These are phyloP conservation scores for Desmodus rotundus DNA, from an alignment of 2,113 vertebrate species.

Conservation along the genomic window DNA sequence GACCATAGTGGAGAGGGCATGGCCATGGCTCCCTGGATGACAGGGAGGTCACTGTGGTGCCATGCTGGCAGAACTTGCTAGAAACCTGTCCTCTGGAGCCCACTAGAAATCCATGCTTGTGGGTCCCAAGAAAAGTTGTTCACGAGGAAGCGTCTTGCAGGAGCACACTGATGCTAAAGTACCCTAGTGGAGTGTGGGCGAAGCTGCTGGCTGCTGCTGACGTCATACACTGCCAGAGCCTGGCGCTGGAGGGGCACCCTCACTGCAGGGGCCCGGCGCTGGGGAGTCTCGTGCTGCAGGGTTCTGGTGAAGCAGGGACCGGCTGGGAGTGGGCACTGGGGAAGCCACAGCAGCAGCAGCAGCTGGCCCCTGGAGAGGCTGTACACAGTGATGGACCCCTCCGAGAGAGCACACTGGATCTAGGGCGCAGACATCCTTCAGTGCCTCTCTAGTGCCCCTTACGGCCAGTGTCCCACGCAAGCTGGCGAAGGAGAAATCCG, in stretches of 20 bases:
- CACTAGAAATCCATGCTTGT: background rate
- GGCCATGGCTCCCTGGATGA: background rate
- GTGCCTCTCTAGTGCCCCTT: background rate
- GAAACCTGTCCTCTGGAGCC: background rate
- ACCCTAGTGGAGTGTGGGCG: background rate
- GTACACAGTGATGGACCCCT: background rate
- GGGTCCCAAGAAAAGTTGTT: background rate
- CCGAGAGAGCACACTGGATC: background rate
- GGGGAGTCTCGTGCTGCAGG: background rate
- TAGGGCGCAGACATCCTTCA: background rate
- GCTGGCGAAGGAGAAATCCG: background rate
- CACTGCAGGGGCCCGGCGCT: background rate
- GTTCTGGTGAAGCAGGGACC: background rate
- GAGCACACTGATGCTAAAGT: background rate
- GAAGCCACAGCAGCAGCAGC: background rate
- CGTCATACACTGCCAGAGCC: background rate
- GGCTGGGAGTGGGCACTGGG: background rate
- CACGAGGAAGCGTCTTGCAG: background rate
- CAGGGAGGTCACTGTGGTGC: background rate
- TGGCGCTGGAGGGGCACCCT: background rate
- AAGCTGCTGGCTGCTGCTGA: background rate
- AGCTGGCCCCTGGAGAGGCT: background rate
- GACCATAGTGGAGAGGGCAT: background rate
- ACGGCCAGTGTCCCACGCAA: background rate
- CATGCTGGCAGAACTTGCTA: background rate